These are phyloP conservation scores for Taphrorychus bicolor DNA, from an alignment of 2,888 invertebrate species.

Conservation along the genomic window DNA sequence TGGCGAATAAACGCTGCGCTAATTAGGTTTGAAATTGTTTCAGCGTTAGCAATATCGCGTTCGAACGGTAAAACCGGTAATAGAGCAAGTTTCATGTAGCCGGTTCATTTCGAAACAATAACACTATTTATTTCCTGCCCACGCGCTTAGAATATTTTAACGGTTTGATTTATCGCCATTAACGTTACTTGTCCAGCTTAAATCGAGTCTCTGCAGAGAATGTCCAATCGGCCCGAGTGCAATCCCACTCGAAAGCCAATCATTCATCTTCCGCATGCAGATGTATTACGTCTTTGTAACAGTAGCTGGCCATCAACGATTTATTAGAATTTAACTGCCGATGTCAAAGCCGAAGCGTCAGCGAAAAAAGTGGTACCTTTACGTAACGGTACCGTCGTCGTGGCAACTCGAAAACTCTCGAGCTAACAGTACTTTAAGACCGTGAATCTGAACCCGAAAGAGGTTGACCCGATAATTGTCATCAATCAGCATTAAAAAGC, in stretches of 20 bases:
- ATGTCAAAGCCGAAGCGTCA: too few relatives aligned
- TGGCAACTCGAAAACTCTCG: slow-evolving; percentile 21
- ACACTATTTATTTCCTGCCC: slow-evolving; percentile 37
- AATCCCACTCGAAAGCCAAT: not conserved
- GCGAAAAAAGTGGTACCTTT: slow-evolving; percentile 1
- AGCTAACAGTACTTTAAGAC: slow-evolving; percentile 30
- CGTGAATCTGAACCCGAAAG: slow-evolving; percentile 28
- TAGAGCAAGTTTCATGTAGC: slow-evolving; percentile 21
- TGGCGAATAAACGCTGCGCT: not conserved
- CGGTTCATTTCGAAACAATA: slow-evolving; percentile 35
- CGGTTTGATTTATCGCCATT: slow-evolving; percentile 34
- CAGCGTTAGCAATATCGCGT: not conserved
- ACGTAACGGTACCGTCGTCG: not conserved
- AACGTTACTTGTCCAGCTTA: slow-evolving; percentile 25
- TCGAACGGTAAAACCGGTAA: slow-evolving; percentile 13
- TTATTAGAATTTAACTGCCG: not conserved
- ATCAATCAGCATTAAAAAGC: slow-evolving; percentile 28
- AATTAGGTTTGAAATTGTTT: not conserved
- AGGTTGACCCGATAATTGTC: slow-evolving; percentile 31
- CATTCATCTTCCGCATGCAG: not conserved
- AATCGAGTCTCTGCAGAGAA: slow-evolving; percentile 2
- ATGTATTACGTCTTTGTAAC: not conserved
- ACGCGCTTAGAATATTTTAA: slow-evolving; percentile 35
- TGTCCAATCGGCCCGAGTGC: too few relatives aligned
- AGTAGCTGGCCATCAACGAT: not conserved